Conservation (phyloP, 2,888 invertebrate genomes). For the Phasia obesa region DNA sequence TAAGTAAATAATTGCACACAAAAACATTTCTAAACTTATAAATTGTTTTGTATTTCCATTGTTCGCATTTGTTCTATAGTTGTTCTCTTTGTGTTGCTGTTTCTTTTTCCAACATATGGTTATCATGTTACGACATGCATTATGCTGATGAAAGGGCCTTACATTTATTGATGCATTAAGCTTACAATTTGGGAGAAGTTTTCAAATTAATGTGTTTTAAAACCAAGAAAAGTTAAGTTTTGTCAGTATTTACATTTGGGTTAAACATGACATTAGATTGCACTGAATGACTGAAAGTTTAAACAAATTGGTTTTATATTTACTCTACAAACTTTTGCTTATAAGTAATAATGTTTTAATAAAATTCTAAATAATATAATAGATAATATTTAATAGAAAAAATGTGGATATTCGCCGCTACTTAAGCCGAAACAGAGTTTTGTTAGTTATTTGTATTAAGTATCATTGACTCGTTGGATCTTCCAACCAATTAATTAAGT, state of each 20-base stretch:
- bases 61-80: background rate
- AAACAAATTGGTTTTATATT: background rate
- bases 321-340: too few species aligned
- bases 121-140: background rate
- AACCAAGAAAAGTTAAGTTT: background rate
- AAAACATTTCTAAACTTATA: background rate
- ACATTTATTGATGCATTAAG: conserved; percentile 23
- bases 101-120: too few species aligned
- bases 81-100: background rate
- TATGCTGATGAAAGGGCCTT: background rate
- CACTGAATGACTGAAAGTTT: background rate
- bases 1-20: conserved; percentile 26
- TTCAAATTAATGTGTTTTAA: background rate
- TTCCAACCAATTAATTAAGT: too few species aligned
- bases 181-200: conserved; percentile 6
- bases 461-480: too few species aligned
- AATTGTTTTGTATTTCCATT: conserved; percentile 21
- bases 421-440: too few species aligned
- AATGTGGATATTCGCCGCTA: too few species aligned
- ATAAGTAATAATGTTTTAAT: too few species aligned
- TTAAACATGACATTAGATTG: background rate
- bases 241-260: background rate
- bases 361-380: too few species aligned
- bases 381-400: too few species aligned
- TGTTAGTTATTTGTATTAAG: too few species aligned